phyloP scores from a whole-genome alignment of 2,888 invertebrate genomes.

The Parascotia fuliginaria region DNA sequence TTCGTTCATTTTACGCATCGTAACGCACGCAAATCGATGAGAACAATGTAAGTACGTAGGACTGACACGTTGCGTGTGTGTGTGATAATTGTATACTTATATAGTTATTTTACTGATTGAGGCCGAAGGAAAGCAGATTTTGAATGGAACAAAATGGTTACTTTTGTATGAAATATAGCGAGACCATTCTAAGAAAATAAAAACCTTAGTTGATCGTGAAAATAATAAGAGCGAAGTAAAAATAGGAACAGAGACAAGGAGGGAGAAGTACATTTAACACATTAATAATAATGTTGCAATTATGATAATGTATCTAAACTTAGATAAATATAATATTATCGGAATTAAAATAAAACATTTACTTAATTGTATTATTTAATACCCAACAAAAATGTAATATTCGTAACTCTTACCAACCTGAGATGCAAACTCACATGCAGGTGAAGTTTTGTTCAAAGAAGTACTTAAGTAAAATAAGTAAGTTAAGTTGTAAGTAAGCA shows the following conservation, averaged over 20 bases:
- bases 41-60: constrained; percentile 17
- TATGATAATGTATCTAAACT: too few species aligned
- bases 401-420: neutral
- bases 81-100: constrained; percentile 12
- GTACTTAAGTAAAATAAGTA: constrained; percentile 46
- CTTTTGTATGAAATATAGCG: too few species aligned
- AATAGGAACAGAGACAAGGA: too few species aligned
- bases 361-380: too few species aligned
- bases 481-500: constrained; percentile 43
- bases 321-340: too few species aligned
- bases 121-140: neutral
- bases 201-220: too few species aligned
- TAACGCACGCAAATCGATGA: constrained; percentile 49
- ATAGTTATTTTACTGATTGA: constrained; percentile 10
- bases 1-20: constrained; percentile 68
- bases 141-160: too few species aligned
- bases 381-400: neutral
- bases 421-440: constrained; percentile 15
- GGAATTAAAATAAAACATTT: too few species aligned
- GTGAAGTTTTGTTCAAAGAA: constrained; percentile 32
- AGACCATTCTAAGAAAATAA: too few species aligned
- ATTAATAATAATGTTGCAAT: too few species aligned
- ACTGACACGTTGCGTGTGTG: constrained; percentile 5
- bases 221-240: too few species aligned
- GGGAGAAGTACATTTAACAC: too few species aligned